Evolutionary conservation across 2,797 vertebrate genomes (phyloP).

Genomic region (Parotocinclus haroldoi): DNA sequence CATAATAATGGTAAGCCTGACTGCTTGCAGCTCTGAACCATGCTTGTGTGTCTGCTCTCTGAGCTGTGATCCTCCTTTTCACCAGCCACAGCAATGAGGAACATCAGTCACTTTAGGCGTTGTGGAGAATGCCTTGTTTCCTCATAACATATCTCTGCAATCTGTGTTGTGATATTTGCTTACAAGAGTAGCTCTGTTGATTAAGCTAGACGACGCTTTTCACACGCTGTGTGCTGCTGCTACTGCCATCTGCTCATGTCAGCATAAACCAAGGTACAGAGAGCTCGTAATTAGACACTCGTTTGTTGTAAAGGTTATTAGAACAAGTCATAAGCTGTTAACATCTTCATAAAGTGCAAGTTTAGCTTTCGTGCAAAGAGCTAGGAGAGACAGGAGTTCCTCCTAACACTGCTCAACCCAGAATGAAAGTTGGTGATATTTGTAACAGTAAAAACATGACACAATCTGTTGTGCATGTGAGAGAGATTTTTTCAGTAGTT

Average conservation of each 20-base stretch:
- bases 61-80: slow-evolving; percentile 37
- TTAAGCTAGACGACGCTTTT: neutral
- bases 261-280: too few relatives aligned
- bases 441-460: too few relatives aligned
- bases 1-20: slow-evolving; percentile 74
- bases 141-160: neutral
- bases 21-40: slow-evolving; percentile 36
- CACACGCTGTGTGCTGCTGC: slow-evolving; percentile 18
- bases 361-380: too few relatives aligned
- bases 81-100: slow-evolving; percentile 1
- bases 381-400: too few relatives aligned
- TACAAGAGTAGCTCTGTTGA: neutral
- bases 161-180: slow-evolving; percentile 3
- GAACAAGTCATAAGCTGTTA: too few relatives aligned
- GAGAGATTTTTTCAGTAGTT: too few relatives aligned
- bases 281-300: slow-evolving; percentile 1
- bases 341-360: too few relatives aligned
- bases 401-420: too few relatives aligned
- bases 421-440: too few relatives aligned
- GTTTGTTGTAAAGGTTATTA: too few relatives aligned
- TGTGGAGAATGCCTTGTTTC: neutral
- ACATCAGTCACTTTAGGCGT: neutral
- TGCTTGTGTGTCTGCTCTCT: slow-evolving; percentile 32
- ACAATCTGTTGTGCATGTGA: too few relatives aligned
- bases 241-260: slow-evolving; percentile 12